phyloP scores from a whole-genome alignment of 2,888 invertebrate species.

The Chrysodeixis includens region DNA sequence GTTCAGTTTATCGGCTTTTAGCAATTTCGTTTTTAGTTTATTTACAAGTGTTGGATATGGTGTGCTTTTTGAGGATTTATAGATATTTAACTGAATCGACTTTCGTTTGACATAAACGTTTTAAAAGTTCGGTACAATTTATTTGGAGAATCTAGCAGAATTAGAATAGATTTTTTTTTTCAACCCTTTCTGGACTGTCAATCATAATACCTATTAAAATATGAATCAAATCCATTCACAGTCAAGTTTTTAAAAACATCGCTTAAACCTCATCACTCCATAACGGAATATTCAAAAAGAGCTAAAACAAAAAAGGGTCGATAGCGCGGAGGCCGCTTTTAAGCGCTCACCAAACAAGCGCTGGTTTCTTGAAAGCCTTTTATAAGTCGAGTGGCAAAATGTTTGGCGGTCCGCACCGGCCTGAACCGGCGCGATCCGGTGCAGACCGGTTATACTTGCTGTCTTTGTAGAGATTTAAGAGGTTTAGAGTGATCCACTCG shows the following conservation, averaged over 20 bases:
- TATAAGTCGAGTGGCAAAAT: constrained; percentile 41
- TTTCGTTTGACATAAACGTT: too few species aligned
- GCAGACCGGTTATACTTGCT: constrained; percentile 40
- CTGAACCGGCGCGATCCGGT: constrained; percentile 2
- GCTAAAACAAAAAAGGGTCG: constrained; percentile 29
- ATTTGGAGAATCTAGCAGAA: too few species aligned
- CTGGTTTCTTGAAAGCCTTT: constrained; percentile 48
- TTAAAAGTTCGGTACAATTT: too few species aligned
- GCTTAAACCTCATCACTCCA: not conserved
- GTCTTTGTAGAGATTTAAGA: constrained; percentile 42
- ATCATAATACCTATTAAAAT: too few species aligned
- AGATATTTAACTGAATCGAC: too few species aligned
- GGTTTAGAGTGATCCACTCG: constrained; percentile 41
- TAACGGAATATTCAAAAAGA: not conserved
- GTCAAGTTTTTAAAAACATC: not conserved
- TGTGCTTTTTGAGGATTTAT: too few species aligned
- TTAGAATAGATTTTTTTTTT: too few species aligned
- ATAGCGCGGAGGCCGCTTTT: constrained; percentile 18
- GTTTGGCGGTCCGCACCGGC: constrained; percentile 26
- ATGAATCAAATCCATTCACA: not conserved
- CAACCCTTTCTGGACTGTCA: too few species aligned
- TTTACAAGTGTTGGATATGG: not conserved
- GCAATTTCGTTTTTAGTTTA: not conserved
- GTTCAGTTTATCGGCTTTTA: not conserved
- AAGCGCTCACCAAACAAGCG: constrained; percentile 50